Evolutionary conservation across 2,888 invertebrate species (phyloP), one percentile per base, ranked within the genome.

Genomic region (Malacosoma neustria): DNA sequence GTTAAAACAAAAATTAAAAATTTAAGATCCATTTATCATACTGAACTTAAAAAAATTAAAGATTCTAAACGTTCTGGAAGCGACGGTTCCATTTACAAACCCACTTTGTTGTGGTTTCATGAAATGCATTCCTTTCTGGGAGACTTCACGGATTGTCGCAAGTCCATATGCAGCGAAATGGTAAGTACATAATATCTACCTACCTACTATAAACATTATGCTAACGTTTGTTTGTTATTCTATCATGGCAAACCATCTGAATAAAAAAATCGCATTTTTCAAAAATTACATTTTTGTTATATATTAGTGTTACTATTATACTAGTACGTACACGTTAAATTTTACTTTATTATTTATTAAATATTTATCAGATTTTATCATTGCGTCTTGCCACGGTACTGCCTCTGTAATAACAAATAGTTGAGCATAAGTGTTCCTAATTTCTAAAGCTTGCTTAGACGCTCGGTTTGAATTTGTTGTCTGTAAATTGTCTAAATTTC

Each of bases 381-480:
- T 38, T 41, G 38, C 34, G 34, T 32, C 30, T 43, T 43, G 40
- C 43, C 40, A 46, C 22, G 42, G 40, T 34, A 42, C 35, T 31
- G 43, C 40, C 33, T 45, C 40, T 40, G 40, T 43, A 15, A 40
- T 45, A 37, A 37, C 37, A 34, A 45, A 45, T 12, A 46, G 46
- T 13, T 46, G 40, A 14, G 46, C 46, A 37, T 46, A 44, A 12
- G 36, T 31, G 14, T 36, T 30, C 34, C 36, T 36, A 13, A 40
- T 32, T 31, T 29, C 40, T 31, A 38, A 41, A 35, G 45, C 47
- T 40, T 40, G 36, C 39, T 41, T 35, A 39, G 41, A 37, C 29
- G 35, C 35, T 34, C 32, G 36, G 30, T 36, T 40, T 36, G 13
- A 36, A 11, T 34, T 37, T 37, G 39, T 35, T 14, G 36, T 31